Base-by-base conservation (phyloP, 1,140 invertebrate genomes). In the Pinna nobilis region DNA sequence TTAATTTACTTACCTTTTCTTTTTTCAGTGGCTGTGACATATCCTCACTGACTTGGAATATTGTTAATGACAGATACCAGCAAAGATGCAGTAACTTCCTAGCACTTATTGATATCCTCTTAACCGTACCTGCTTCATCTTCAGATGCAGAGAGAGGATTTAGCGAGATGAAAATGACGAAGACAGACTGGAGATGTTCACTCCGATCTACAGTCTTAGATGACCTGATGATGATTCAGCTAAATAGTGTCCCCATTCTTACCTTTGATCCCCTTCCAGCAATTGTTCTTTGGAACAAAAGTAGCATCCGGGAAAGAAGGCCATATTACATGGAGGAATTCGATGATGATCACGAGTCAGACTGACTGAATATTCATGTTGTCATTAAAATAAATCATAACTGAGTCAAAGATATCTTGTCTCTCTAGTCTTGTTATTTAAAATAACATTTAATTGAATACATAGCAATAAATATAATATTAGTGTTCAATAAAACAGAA, bases 31-130 rank as follows among this genome's bases (percentile, higher is more conserved):
- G n/a, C n/a, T n/a, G n/a, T n/a, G n/a, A n/a, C n/a, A n/a, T n/a
- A n/a, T n/a, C n/a, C n/a, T n/a, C n/a, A n/a, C 51, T 66, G 64
- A n/a, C 44, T 33, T 66, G 64, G 64, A 37, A n/a, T 33, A 53
- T 33, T 53, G 32, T 66, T 15, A 53, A 66, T 66, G 64, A 53
- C 55, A 30, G 51, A 20, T 66, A 66, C 33, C 15, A 51, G 30
- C 18, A 50, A 2, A n/a, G 15, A 3, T n/a, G 18, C 33, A 13
- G 33, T n/a, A 39, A 33, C 18, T 13, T 74, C 11, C 41, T 59
- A 28, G 11, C 6, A 9, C 47, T 57, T 9, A 15, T 47, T 18
- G 35, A 51, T 20, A 2, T 63, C 1, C 15, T 47, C 20, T 33
- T 28, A 35, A 23, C 25, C 11, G n/a, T 59, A 18, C 23, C 20